phyloP scores from a whole-genome alignment of 2,888 invertebrate species.

The Tetragonula carbonaria region DNA sequence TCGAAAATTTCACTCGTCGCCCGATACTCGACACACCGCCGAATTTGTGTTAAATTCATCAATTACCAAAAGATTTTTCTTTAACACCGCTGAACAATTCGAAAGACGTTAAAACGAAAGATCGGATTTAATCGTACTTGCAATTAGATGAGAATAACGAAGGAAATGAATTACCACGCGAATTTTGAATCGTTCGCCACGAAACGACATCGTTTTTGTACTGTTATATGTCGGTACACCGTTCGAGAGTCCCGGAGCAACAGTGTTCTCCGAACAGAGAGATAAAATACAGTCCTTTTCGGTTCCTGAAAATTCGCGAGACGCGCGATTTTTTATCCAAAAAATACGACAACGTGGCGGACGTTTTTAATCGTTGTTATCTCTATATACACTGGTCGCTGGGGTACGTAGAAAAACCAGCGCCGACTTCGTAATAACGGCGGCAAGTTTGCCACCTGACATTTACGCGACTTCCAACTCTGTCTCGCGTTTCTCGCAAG shows the following conservation, averaged over 20 bases:
- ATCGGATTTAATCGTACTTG: not conserved
- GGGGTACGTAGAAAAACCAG: constrained; percentile 64
- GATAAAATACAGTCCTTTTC: constrained; percentile 26
- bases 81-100: not conserved
- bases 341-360: constrained; percentile 35
- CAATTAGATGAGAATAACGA: not conserved
- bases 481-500: constrained; percentile 49
- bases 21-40: too few relatives aligned
- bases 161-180: not conserved
- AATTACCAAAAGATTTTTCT: not conserved
- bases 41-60: not conserved
- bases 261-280: not conserved
- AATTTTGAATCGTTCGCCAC: not conserved
- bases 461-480: constrained; percentile 62
- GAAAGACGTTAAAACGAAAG: too few relatives aligned
- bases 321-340: not conserved
- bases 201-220: not conserved
- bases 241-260: too few relatives aligned
- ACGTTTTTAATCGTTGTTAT: constrained; percentile 61
- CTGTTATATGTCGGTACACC: not conserved
- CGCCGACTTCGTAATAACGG: constrained; percentile 61
- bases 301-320: constrained; percentile 32
- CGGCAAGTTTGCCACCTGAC: constrained; percentile 56
- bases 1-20: too few relatives aligned
- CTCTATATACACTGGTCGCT: constrained; percentile 44